A percentile compares a stretch with the other conserved stretches of the same genome.
Conservation (phyloP, 1,140 invertebrate genomes). For the Lordiphosa clarofinis region DNA sequence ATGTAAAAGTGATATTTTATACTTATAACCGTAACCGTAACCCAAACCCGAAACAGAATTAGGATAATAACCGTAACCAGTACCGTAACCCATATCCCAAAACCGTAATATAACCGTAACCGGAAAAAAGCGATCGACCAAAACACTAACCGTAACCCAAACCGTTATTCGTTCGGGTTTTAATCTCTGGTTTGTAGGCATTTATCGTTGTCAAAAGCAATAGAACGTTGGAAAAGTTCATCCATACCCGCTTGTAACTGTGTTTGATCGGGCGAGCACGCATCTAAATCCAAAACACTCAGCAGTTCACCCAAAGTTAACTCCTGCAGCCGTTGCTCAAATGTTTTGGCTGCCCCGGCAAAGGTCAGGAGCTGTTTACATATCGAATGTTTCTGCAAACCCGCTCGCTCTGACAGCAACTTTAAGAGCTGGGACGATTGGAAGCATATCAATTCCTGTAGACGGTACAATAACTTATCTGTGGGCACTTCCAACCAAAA, state of each 20-base stretch:
- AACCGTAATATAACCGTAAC: too few relatives aligned
- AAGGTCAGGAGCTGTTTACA: constrained; percentile 34
- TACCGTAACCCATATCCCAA: too few relatives aligned
- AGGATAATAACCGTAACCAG: too few relatives aligned
- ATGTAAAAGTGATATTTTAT: too few relatives aligned
- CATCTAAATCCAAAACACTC: constrained; percentile 41
- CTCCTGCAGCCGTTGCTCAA: constrained; percentile 35
- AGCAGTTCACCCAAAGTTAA: constrained; percentile 51
- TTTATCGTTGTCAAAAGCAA: constrained; percentile 56
- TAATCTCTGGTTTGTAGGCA: too few relatives aligned
- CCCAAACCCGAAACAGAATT: too few relatives aligned
- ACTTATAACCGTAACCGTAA: too few relatives aligned
- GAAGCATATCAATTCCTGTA: constrained; percentile 43
- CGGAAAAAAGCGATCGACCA: too few relatives aligned
- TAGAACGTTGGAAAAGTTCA: constrained; percentile 32
- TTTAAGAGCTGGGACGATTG: constrained; percentile 13
- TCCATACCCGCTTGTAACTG: constrained; percentile 23
- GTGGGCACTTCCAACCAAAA: constrained; percentile 54
- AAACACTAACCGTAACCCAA: too few relatives aligned
- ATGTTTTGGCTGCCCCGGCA: constrained; percentile 28
- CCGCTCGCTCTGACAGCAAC: constrained; percentile 8
- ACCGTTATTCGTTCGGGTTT: too few relatives aligned
- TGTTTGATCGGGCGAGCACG: not conserved
- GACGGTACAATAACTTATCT: constrained; percentile 16
- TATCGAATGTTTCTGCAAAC: constrained; percentile 25